Evolutionary conservation across 2,888 invertebrate genomes (phyloP), one percentile per base, ranked within the genome.

Genomic region (Vannuccia rotundouncinata): DNA sequence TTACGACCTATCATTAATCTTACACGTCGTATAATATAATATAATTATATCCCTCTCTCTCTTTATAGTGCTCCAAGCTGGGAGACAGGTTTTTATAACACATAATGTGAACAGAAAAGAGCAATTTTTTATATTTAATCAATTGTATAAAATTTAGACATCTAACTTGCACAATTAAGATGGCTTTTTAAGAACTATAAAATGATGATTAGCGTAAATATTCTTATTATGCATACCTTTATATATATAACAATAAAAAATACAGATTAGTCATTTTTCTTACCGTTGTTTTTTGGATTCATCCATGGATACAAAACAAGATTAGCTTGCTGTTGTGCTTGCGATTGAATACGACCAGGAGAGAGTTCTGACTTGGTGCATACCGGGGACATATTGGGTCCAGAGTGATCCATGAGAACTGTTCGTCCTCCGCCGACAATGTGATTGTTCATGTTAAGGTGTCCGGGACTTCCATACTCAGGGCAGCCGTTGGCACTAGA

Each of bases 301-400:
- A 80, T 80, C 80, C 80, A 80, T n/a, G 80, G 80, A 59, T 80
- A 80, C 25, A 80, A 31, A 29, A 80, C 80, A 30, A 80, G 30
- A 45, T 77, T 77, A 1, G 77, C 30, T 31, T 77, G 77, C 66
- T 66, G 66, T 66, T 66, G 66, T 13, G 45, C 45, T 45, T 45
- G 45, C 2, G 66, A 66, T 22, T 66, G 66, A 5, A 66, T 66
- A 27, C 66, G 66, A n/a, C 10, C 66, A 22, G 66, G 66, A 5
- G 66, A 66, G 25, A 66, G 66, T 66, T 66, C 66, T 27, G 66
- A 17, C 22, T 66, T 66, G 66, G 66, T 5, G 66, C 66, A 66
- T 22, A 17, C 66, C 2, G 66, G 66, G 10, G 66, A 66, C 66
- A 66, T 66, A 22, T 66, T 66, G 5, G 66, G 2, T 22, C 66